phyloP scores from a whole-genome alignment of 2,888 invertebrate species.

The Beris chalybata region DNA sequence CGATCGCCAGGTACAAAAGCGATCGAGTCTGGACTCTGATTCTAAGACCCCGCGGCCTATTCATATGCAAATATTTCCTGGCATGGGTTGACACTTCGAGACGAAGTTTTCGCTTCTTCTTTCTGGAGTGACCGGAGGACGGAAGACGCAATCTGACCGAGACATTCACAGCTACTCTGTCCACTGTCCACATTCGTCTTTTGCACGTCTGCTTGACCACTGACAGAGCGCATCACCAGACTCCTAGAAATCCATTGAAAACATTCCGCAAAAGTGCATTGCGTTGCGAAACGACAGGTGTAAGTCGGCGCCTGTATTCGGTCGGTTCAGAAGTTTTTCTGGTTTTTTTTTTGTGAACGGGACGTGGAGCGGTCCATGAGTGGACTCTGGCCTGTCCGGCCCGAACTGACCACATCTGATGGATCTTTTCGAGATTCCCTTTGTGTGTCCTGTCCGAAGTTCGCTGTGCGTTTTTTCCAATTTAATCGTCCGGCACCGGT shows the following conservation, averaged over 20 bases:
- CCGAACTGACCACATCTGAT: constrained; percentile 24
- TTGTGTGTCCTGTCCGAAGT: constrained; percentile 9
- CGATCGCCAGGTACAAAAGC: constrained; percentile 14
- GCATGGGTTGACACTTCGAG: constrained; percentile 29
- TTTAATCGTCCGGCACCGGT: no score
- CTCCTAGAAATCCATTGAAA: constrained; percentile 33
- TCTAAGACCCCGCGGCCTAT: constrained; percentile 11
- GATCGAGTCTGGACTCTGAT: background rate
- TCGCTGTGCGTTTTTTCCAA: no score
- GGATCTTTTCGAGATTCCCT: constrained; percentile 15
- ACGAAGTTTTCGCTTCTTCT: constrained; percentile 16
- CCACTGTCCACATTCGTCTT: constrained; percentile 17
- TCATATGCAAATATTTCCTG: constrained; percentile 35
- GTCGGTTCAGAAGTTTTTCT: constrained; percentile 4
- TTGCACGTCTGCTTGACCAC: constrained; percentile 25
- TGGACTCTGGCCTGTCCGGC: constrained; percentile 2
- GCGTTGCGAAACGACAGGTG: constrained; percentile 44
- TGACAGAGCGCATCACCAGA: constrained; percentile 32
- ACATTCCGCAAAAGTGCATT: constrained; percentile 36
- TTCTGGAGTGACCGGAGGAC: no score
- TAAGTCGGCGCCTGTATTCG: constrained; percentile 43
- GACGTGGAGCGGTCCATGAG: constrained; percentile 4
- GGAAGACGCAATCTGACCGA: background rate
- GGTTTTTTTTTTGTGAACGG: constrained; percentile 8
- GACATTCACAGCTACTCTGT: constrained; percentile 17